Evolutionary conservation across 2,113 vertebrate genomes (phyloP).

Genomic region (Rhadina sibilatrix): DNA sequence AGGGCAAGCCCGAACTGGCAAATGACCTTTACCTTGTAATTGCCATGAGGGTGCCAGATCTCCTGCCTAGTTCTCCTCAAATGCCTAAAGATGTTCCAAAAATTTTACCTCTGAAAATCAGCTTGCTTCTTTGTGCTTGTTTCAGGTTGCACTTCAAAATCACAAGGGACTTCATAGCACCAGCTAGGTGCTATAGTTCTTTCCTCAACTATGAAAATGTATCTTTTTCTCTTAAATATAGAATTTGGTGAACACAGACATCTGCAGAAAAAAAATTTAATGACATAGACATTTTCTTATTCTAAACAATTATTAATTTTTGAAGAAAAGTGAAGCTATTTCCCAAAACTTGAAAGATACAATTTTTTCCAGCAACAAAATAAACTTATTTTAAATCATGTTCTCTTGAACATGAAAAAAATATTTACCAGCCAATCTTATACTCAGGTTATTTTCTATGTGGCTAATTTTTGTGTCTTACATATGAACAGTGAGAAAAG

Average conservation of each 20-base stretch:
- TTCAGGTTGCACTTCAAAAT: not conserved
- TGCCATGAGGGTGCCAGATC: rapidly evolving
- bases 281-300: not conserved
- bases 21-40: not conserved
- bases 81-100: not conserved
- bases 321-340: not conserved
- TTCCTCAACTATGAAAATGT: not conserved
- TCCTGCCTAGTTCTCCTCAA: not conserved
- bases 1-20: not conserved
- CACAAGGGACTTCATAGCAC: not conserved
- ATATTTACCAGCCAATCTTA: not conserved
- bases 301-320: not conserved
- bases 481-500: not conserved
- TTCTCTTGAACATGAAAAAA: not conserved
- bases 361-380: not conserved
- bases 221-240: not conserved
- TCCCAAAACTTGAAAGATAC: not conserved
- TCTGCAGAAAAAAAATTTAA: not conserved
- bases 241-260: not conserved
- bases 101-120: not conserved
- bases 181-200: not conserved
- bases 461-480: not conserved
- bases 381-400: not conserved
- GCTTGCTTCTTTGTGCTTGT: not conserved
- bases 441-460: not conserved